Conservation (phyloP, 1,140 invertebrate genomes). For the Drosophila nigromelanica region DNA sequence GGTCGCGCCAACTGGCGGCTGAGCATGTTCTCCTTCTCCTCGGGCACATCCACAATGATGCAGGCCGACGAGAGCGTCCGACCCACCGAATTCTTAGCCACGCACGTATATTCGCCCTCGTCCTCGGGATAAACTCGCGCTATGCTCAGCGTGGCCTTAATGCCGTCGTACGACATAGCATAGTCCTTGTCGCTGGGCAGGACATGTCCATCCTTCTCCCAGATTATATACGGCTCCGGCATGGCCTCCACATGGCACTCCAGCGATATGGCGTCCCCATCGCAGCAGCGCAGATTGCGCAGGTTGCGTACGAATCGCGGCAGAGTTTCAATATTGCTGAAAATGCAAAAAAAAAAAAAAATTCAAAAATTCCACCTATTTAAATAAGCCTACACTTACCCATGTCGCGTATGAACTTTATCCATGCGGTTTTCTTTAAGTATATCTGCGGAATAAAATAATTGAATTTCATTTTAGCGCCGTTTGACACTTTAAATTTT, state of each 20-base stretch:
- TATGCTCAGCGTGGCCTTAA: constrained; percentile 89
- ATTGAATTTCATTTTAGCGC: constrained; percentile 15
- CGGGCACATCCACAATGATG: constrained; percentile 92
- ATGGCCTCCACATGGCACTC: constrained; percentile 90
- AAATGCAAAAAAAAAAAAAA: constrained; percentile 7
- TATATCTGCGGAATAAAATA: constrained; percentile 61
- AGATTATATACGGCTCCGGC: constrained; percentile 88
- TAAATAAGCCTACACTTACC: constrained; percentile 59
- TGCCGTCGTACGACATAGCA: constrained; percentile 87
- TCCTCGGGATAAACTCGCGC: constrained; percentile 92
- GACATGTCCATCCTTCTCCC: constrained; percentile 92
- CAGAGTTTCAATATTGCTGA: constrained; percentile 89
- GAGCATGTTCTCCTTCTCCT: constrained; percentile 90
- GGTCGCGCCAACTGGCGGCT: constrained; percentile 88
- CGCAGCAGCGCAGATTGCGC: constrained; percentile 91
- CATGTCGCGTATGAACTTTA: constrained; percentile 80
- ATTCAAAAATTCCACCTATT: background rate
- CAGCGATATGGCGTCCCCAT: constrained; percentile 91
- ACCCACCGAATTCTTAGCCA: constrained; percentile 91
- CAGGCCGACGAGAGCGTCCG: constrained; percentile 91
- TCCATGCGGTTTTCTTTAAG: constrained; percentile 81
- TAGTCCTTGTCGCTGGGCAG: constrained; percentile 86
- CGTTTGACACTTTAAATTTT: background rate
- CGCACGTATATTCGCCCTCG: constrained; percentile 94
- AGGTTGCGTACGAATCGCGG: constrained; percentile 89